Base-by-base conservation (phyloP, 2,113 vertebrate genomes). In the Alectura lathami region DNA sequence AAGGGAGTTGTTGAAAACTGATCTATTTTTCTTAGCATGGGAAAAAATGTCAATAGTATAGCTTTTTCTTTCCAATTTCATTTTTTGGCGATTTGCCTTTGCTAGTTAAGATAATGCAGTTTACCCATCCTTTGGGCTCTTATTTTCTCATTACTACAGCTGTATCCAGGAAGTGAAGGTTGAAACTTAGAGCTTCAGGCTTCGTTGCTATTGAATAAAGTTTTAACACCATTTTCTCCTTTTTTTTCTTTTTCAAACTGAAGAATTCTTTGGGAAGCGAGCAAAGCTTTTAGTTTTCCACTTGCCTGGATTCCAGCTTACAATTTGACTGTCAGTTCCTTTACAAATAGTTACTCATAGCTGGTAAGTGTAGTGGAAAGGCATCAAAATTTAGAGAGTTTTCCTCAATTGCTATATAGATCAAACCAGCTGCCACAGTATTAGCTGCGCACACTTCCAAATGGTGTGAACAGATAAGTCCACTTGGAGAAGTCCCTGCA, bases 61-160 rank as follows among this genome's bases (percentile, higher is more conserved):
- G 51, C 62, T 93, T 81, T 88, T 72, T 76, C 42, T 47, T 85
- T 78, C 73, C 89, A 86, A 67, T 92, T 93, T 93, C 64, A 24
- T 89, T 87, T 93, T 91, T 86, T 60, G 60, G 93, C 83, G 73
- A 51, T 86, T 93, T 96, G 72, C 73, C 29, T 83, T 95, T 75
- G 72, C 83, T 95, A 68, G 88, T 96, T 91, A 88, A 83, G 82
- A 89, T 94, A 91, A 92, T 89, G 54, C 32, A 92, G 50, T 85
- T 97, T 95, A 94, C 91, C 82, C 84, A 76, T 92, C 82, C 87
- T 96, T 70, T 93, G 84, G 79, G 85, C 89, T 93, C 73, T 94
- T 94, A 88, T 92, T 96, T 96, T 93, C 89, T 94, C 64, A 42
- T 83, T 81, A 64, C 56, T 88, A 75, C 40, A 91, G 84, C 76